A percentile compares a stretch with the other conserved stretches of the same genome.
Evolutionary conservation across 1,140 invertebrate species (phyloP).

Genomic region (Leguminivora glycinivorella): DNA sequence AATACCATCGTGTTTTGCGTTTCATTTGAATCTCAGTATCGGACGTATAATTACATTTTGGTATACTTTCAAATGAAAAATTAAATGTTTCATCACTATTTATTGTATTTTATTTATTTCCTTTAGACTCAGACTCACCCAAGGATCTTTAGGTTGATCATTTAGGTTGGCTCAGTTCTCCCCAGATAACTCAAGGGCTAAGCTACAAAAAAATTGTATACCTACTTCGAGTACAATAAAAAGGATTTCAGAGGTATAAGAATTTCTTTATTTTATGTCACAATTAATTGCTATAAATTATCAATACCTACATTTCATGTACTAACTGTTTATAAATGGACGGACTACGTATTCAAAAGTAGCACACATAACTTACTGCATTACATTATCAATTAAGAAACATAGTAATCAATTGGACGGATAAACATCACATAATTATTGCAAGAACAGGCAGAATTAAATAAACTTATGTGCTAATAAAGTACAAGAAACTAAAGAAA

Average conservation of each 20-base stretch:
- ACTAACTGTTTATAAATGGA: slow-evolving; percentile 36
- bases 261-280: background rate
- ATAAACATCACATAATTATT: background rate
- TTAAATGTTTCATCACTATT: slow-evolving; percentile 76
- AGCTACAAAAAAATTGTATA: no score
- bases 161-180: no score
- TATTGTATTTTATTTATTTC: slow-evolving; percentile 44
- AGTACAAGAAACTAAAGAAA: no score
- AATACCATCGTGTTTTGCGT: slow-evolving; percentile 70
- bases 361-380: background rate
- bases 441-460: background rate
- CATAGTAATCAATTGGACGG: background rate
- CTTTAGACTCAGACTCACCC: no score
- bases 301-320: slow-evolving; percentile 1
- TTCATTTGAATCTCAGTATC: slow-evolving; percentile 78
- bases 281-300: background rate
- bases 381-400: background rate
- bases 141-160: no score
- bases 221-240: no score
- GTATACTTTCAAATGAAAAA: slow-evolving; percentile 78
- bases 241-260: no score
- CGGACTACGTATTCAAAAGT: slow-evolving; percentile 35
- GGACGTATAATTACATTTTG: slow-evolving; percentile 73
- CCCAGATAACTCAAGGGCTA: no score
- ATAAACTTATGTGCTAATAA: background rate